phyloP scores from a whole-genome alignment of 2,113 vertebrate genomes.

The Scomber colias region DNA sequence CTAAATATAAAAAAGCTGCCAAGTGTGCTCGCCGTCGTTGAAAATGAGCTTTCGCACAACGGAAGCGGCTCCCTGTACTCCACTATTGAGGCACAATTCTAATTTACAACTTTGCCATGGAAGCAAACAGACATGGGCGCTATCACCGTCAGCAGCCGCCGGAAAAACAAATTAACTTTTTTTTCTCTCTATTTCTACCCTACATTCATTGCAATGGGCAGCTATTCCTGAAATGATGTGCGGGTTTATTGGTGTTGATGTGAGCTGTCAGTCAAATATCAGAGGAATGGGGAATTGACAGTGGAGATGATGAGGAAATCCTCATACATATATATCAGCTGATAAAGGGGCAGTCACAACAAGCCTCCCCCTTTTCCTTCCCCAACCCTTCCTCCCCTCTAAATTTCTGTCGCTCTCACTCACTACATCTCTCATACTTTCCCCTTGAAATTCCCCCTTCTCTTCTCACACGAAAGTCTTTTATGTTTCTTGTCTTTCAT shows the following conservation, averaged over 20 bases:
- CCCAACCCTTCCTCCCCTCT: neutral
- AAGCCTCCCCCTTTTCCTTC: slow-evolving; percentile 16
- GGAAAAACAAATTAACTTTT: slow-evolving; percentile 80
- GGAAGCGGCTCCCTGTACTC: slow-evolving; percentile 44
- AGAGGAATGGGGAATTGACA: slow-evolving; percentile 64
- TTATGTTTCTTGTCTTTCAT: slow-evolving; percentile 58
- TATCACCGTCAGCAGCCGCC: slow-evolving; percentile 74
- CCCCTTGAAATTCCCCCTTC: slow-evolving; percentile 45
- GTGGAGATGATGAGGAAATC: slow-evolving; percentile 72
- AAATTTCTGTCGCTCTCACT: slow-evolving; percentile 9
- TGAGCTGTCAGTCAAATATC: slow-evolving; percentile 77
- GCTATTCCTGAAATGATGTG: slow-evolving; percentile 72
- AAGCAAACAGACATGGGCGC: slow-evolving; percentile 65
- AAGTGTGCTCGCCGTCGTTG: slow-evolving; percentile 41
- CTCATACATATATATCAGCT: slow-evolving; percentile 82
- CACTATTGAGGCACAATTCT: slow-evolving; percentile 65
- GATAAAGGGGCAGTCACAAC: slow-evolving; percentile 71
- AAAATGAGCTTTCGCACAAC: slow-evolving; percentile 61
- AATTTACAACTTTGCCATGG: slow-evolving; percentile 74
- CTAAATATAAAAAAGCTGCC: slow-evolving; percentile 58
- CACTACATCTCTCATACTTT: slow-evolving; percentile 4
- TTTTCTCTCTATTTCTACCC: slow-evolving; percentile 44
- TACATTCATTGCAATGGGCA: slow-evolving; percentile 60
- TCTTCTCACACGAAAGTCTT: slow-evolving; percentile 44
- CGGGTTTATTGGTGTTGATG: slow-evolving; percentile 71